Conservation (phyloP, 2,888 invertebrate species). For the Brenthis hecate region DNA sequence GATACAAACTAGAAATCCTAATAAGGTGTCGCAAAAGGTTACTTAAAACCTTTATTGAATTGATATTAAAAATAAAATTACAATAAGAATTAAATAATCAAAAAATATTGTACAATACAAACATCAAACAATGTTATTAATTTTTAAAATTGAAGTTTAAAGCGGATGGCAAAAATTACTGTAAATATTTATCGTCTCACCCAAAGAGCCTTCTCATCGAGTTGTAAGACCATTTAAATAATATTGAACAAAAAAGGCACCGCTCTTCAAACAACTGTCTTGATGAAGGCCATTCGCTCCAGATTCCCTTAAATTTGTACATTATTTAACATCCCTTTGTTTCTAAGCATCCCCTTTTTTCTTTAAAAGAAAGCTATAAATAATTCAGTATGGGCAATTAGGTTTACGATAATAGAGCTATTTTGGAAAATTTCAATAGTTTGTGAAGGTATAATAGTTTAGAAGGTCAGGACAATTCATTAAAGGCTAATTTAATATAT, state of each 20-base stretch:
- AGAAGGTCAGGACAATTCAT: not conserved
- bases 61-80: not conserved
- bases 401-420: constrained; percentile 4
- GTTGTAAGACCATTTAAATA: constrained; percentile 34
- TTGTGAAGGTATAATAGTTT: not conserved
- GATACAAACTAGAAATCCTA: too few relatives aligned
- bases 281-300: constrained; percentile 41
- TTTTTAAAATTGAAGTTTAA: constrained; percentile 23
- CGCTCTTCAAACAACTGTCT: constrained; percentile 34
- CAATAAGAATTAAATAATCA: not conserved
- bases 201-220: constrained; percentile 29
- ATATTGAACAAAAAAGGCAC: constrained; percentile 41
- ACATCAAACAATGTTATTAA: constrained; percentile 18
- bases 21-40: too few relatives aligned
- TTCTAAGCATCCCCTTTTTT: constrained; percentile 27
- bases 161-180: constrained; percentile 26
- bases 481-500: not conserved
- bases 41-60: not conserved
- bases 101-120: not conserved
- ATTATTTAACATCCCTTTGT: constrained; percentile 42
- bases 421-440: not conserved
- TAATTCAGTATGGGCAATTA: constrained; percentile 6
- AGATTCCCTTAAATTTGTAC: constrained; percentile 43
- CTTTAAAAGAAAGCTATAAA: constrained; percentile 24
- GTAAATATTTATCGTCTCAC: constrained; percentile 34